Evolutionary conservation across 1,140 invertebrate species (phyloP), one percentile per base, ranked within the genome.

Genomic region (Macrobrachium nipponense): DNA sequence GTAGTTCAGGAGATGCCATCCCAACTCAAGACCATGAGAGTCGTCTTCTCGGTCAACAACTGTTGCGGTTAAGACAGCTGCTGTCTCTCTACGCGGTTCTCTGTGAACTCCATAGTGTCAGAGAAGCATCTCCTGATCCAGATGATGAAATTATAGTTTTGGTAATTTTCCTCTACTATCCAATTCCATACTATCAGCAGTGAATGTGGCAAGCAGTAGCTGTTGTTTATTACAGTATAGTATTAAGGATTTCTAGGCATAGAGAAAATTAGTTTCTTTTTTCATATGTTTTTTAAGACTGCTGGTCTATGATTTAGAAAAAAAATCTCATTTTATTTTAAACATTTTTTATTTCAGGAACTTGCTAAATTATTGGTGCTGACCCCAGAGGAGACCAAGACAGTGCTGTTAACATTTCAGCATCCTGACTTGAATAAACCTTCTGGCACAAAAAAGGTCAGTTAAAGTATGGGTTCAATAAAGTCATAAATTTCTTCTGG

Each of bases 11-110:
- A 8, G 82, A 85, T 12, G 43, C 27, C n/a, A 20, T 20, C 61
- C 64, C 78, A n/a, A 85, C 23, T 12, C 59, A 66, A 20, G 82
- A 85, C 43, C 82, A 85, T 61, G 82, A 85, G 58, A 85, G 75
- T 17, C 61, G 64, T n/a, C 73, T 85, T 18, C 60, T 85, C 27
- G 76, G 75, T n/a, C 82, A 85, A 64, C 77, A 79, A 51, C 27
- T 85, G 62, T 61, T 72, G 3, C 75, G 76, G 5, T 20, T 85
- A 36, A 70, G 59, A 64, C 82, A 85, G 62, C 23, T 85, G 17
- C 64, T 85, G 14, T 23, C 59, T 2, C 44, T 85, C n/a, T 85
- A 85, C 58, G 27, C 36, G 8, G 66, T 72, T 20, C 60, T 85
- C 2, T 27, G 15, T 15, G 8, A 80, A 23, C 76, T 85, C 12